Base-by-base conservation (phyloP, 2,797 vertebrate genomes). In the Myoxocephalus aenaeus region DNA sequence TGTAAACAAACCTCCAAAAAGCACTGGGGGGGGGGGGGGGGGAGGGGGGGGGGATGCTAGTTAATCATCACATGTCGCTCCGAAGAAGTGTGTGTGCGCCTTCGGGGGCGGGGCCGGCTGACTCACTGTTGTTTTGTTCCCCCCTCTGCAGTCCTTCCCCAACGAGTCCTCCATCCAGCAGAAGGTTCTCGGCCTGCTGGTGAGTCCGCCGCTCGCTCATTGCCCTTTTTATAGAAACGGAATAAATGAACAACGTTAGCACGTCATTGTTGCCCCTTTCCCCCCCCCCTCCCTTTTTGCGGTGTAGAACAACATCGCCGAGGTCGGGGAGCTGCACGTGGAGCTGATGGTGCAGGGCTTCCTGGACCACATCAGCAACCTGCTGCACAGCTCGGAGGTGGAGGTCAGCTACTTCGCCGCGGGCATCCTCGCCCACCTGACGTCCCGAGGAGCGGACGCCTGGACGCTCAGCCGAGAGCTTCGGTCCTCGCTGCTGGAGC, bases 361-460 rank as follows among this genome's bases (percentile, higher is more conserved):
- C 75, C 95, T 99, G 94, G 97, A 98, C 89, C 98, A 99, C 91
- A 99, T 99, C 93, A 96, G 97, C 70, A 95, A 93, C 69, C 90
- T 99, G 80, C 87, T 99, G 76, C 97, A 98, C 92, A 99, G 98
- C 64, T 93, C 96, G 3, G 98, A 99, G 90, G 98, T 99, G 85
- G 98, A 99, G 91, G 98, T 99, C 84, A 99, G 98, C 92, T 99
- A 99, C 94, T 99, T 99, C 48, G 98, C 98, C 0, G 98, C 98
- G 22, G 98, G 98, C 65, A 99, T 99, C 87, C 97, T 99, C 22
- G 98, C 98, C 42, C 98, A 99, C 18, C 95, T 99, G 83, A 99
- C 98, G 22, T 99, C 98, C 59, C 94, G 98, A 63, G 98, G 98
- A 20, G 95, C 97, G 89, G 95, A 96, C 65, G 96, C 97, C 72